Conservation (phyloP, 2,888 invertebrate species). For the Autographa pulchrina region DNA sequence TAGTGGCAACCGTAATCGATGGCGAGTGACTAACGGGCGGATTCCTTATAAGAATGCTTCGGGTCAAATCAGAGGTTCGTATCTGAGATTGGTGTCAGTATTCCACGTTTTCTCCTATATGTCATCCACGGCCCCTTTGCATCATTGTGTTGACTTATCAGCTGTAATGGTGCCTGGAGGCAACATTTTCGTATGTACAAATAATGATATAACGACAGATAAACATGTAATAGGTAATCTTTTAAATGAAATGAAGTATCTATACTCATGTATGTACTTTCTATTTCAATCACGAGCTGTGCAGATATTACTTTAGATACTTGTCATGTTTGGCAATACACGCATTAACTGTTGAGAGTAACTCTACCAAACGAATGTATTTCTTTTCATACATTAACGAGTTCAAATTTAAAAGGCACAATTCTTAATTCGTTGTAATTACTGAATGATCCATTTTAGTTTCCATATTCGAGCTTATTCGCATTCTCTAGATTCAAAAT, state of each 20-base stretch:
- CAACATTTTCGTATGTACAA: slow-evolving; percentile 53
- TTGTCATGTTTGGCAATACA: slow-evolving; percentile 64
- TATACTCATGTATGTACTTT: slow-evolving; percentile 65
- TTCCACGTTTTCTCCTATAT: slow-evolving; percentile 84
- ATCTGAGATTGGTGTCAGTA: slow-evolving; percentile 85
- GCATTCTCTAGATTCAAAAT: not conserved
- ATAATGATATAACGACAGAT: slow-evolving; percentile 46
- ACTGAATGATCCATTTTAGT: not conserved
- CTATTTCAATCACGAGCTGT: slow-evolving; percentile 75
- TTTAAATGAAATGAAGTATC: slow-evolving; percentile 67
- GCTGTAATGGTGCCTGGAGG: slow-evolving; percentile 59
- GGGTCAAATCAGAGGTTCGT: slow-evolving; percentile 84
- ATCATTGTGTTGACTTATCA: slow-evolving; percentile 65
- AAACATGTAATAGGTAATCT: slow-evolving; percentile 52
- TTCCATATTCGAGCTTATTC: not conserved
- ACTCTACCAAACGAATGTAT: not conserved
- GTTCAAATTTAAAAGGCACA: not conserved
- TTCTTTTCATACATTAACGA: slow-evolving; percentile 11
- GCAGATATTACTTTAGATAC: slow-evolving; percentile 54
- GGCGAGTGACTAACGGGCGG: slow-evolving; percentile 81
- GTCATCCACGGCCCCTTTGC: slow-evolving; percentile 77
- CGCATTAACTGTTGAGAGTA: slow-evolving; percentile 34
- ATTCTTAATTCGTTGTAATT: not conserved
- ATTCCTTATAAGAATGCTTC: slow-evolving; percentile 84
- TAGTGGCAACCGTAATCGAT: slow-evolving; percentile 74